These are phyloP conservation scores for Acleris cristana DNA, from an alignment of 2,888 invertebrate genomes.

Conservation along the genomic window DNA sequence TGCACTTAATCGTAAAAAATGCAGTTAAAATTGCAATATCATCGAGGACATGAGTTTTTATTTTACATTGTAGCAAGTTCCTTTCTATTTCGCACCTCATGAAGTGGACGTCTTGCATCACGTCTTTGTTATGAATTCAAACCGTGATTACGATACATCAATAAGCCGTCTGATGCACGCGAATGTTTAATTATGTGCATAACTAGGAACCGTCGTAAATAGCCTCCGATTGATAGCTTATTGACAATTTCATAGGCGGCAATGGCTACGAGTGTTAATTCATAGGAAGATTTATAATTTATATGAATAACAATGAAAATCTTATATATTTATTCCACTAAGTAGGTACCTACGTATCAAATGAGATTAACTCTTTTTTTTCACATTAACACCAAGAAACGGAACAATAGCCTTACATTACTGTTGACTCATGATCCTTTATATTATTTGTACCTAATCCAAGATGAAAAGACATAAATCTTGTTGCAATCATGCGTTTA, in stretches of 20 bases:
- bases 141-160: constrained; percentile 51
- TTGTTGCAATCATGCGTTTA: too few species aligned
- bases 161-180: constrained; percentile 53
- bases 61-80: constrained; percentile 18
- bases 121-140: constrained; percentile 55
- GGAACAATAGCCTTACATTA: too few species aligned
- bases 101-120: constrained; percentile 47
- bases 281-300: background rate
- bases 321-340: too few species aligned
- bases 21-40: background rate
- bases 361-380: too few species aligned
- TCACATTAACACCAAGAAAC: too few species aligned
- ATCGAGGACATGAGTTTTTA: constrained; percentile 7
- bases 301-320: background rate
- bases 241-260: constrained; percentile 11
- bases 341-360: too few species aligned
- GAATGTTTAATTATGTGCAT: constrained; percentile 33
- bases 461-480: too few species aligned
- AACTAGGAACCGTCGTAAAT: constrained; percentile 16
- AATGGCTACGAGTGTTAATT: constrained; percentile 3
- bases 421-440: too few species aligned
- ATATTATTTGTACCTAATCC: too few species aligned
- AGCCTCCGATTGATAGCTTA: constrained; percentile 2
- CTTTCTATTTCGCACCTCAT: constrained; percentile 34
- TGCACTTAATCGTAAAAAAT: background rate